Conservation (phyloP, 35 echinoderm and acorn worm genomes). For the Anneissia japonica region DNA sequence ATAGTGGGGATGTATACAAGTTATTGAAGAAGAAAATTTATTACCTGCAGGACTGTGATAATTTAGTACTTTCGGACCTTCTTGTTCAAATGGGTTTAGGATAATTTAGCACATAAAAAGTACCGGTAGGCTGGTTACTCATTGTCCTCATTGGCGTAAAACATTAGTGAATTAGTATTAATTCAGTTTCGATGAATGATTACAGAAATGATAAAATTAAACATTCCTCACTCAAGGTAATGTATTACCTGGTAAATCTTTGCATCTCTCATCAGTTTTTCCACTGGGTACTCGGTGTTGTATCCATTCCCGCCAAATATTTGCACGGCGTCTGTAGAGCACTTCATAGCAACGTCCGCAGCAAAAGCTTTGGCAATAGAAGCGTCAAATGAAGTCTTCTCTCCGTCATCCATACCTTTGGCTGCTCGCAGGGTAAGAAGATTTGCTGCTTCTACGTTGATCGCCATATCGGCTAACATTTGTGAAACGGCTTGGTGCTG, state of each 20-base stretch:
- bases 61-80: too few species aligned
- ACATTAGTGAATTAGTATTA: too few species aligned
- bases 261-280: constrained; percentile 97
- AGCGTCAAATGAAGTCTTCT: constrained; percentile 65
- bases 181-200: too few species aligned
- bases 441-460: constrained; percentile 66
- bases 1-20: too few species aligned
- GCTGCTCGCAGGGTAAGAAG: constrained; percentile 58
- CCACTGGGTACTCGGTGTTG: constrained; percentile 88
- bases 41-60: too few species aligned
- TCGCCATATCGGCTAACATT: constrained; percentile 89
- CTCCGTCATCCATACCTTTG: constrained; percentile 76
- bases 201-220: too few species aligned
- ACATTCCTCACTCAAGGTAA: too few species aligned
- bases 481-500: constrained; percentile 85
- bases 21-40: too few species aligned
- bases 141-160: too few species aligned
- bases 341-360: constrained; percentile 82
- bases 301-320: constrained; percentile 92
- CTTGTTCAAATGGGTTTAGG: too few species aligned
- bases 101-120: too few species aligned
- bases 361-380: constrained; percentile 85
- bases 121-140: too few species aligned
- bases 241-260: constrained; percentile 82
- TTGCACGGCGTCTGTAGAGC: constrained; percentile 82